These are phyloP conservation scores for Notolabrus celidotus DNA, from an alignment of 2,797 vertebrate species.

Conservation along the genomic window DNA sequence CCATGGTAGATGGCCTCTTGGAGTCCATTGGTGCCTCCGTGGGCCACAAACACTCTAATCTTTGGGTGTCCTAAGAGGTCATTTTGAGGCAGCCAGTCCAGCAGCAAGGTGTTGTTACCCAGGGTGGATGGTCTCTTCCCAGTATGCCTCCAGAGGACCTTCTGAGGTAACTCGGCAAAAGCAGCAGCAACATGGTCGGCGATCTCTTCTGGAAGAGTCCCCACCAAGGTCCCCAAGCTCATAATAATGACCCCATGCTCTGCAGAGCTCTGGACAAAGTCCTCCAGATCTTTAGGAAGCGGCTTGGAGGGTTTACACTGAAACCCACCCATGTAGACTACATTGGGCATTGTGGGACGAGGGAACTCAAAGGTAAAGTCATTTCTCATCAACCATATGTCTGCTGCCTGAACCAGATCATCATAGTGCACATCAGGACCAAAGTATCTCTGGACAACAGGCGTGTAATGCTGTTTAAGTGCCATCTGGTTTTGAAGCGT, in stretches of 20 bases:
- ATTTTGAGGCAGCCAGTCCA: constrained; percentile 53
- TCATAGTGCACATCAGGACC: constrained; percentile 11
- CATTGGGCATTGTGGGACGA: constrained; percentile 55
- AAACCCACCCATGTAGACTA: constrained; percentile 50
- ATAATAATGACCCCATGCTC: constrained; percentile 47
- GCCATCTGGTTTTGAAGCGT: neutral
- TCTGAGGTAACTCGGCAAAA: constrained; percentile 53
- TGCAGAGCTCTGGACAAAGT: constrained; percentile 45
- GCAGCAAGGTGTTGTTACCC: constrained; percentile 49
- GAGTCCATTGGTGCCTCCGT: constrained; percentile 37
- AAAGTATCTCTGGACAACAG: constrained; percentile 7
- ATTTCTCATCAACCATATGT: constrained; percentile 23
- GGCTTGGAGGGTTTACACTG: constrained; percentile 52
- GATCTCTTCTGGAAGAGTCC: constrained; percentile 33
- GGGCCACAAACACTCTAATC: constrained; percentile 47
- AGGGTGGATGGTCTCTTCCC: constrained; percentile 17
- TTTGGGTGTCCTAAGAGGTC: constrained; percentile 51
- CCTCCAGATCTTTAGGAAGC: constrained; percentile 42
- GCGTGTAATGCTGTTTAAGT: neutral
- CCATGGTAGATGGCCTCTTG: constrained; percentile 49
- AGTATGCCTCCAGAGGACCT: constrained; percentile 42
- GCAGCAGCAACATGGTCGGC: constrained; percentile 43
- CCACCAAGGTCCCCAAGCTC: constrained; percentile 49
- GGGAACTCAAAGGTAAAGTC: constrained; percentile 57
- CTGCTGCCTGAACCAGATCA: neutral